Conservation (phyloP, 2,888 invertebrate species). For the Cordilura impudica region DNA sequence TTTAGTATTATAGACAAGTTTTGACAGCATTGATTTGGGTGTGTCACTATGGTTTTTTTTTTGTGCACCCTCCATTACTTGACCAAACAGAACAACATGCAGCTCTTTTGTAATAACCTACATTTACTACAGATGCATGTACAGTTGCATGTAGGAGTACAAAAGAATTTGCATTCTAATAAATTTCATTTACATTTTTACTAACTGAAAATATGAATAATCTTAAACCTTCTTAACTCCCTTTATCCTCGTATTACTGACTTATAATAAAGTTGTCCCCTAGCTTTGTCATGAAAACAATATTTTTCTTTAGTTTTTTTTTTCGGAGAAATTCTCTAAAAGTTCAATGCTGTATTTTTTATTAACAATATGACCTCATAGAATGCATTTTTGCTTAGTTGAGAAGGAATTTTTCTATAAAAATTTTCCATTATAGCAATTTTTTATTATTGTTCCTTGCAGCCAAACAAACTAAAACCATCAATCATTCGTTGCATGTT, state of each 20-base stretch:
- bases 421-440: not conserved
- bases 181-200: not conserved
- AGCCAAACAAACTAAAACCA: slow-evolving; percentile 5
- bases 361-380: not conserved
- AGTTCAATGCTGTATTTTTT: not conserved
- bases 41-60: not conserved
- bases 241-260: not conserved
- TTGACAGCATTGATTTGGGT: not conserved
- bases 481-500: slow-evolving; percentile 51
- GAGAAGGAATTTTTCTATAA: not conserved
- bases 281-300: not conserved
- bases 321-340: not conserved
- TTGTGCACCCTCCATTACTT: not conserved
- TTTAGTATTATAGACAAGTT: not conserved
- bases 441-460: not conserved
- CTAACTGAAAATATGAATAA: not conserved
- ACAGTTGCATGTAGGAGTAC: not conserved
- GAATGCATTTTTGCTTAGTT: not conserved
- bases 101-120: not conserved
- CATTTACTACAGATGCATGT: no score
- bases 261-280: not conserved
- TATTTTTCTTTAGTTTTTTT: not conserved
- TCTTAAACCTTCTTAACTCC: not conserved
- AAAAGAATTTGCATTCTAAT: not conserved
- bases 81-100: not conserved